These are phyloP conservation scores for Paratilapia polleni DNA, from an alignment of 2,113 vertebrate genomes.

Conservation along the genomic window DNA sequence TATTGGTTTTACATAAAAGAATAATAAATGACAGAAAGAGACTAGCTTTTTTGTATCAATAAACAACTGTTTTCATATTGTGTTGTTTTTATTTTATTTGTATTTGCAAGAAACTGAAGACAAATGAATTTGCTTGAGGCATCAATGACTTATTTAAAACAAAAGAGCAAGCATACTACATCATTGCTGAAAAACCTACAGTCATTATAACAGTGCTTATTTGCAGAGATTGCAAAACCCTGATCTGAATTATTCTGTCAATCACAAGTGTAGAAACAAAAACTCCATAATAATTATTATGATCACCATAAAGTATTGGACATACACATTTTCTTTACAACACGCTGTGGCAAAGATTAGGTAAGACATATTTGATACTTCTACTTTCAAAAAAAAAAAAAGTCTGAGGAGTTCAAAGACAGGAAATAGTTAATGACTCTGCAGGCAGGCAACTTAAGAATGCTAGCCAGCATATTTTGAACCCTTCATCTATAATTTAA, in stretches of 20 bases:
- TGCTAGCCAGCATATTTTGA: slow-evolving; percentile 21
- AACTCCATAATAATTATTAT: slow-evolving; percentile 55
- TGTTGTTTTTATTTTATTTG: slow-evolving; percentile 70
- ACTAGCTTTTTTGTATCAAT: slow-evolving; percentile 21
- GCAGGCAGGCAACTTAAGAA: slow-evolving; percentile 18
- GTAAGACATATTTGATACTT: slow-evolving; percentile 51
- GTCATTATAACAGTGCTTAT: slow-evolving; percentile 54
- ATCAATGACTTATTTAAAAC: slow-evolving; percentile 49
- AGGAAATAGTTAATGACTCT: neutral
- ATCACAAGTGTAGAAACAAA: slow-evolving; percentile 54
- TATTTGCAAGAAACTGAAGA: slow-evolving; percentile 62
- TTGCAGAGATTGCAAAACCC: slow-evolving; percentile 55
- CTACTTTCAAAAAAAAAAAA: slow-evolving; percentile 50
- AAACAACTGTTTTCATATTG: slow-evolving; percentile 37
- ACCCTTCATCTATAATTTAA: neutral
- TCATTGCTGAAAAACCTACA: slow-evolving; percentile 49
- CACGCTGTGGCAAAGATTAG: slow-evolving; percentile 69
- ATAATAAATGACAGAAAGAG: neutral
- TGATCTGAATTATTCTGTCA: slow-evolving; percentile 72
- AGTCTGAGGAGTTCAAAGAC: slow-evolving; percentile 27
- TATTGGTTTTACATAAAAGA: neutral
- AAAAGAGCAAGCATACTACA: slow-evolving; percentile 66
- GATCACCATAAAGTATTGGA: slow-evolving; percentile 68
- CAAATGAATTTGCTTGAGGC: slow-evolving; percentile 47
- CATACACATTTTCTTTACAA: slow-evolving; percentile 73